A percentile compares a stretch with the other conserved stretches of the same genome.
Evolutionary conservation across 2,797 vertebrate genomes (phyloP).

Genomic region (Morus bassanus): DNA sequence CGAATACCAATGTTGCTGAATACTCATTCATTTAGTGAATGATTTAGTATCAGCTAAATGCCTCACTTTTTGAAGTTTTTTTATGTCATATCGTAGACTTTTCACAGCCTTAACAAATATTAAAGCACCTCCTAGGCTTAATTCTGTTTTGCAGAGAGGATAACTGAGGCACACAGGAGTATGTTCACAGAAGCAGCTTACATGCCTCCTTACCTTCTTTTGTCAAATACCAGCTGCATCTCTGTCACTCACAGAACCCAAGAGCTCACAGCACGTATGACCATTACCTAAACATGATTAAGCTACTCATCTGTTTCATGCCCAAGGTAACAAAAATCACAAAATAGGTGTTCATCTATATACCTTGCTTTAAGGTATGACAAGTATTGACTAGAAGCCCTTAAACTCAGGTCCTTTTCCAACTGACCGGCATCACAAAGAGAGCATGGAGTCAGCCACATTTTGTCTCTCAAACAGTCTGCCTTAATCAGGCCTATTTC

Average conservation of each 20-base stretch:
- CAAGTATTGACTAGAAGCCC: background rate
- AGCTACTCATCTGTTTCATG: background rate
- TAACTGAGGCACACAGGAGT: background rate
- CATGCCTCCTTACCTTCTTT: background rate
- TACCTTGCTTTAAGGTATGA: background rate
- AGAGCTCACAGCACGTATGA: background rate
- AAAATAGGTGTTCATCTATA: background rate
- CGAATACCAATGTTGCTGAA: background rate
- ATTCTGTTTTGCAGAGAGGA: background rate
- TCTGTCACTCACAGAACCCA: background rate
- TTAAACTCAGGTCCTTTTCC: background rate
- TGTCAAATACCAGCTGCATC: background rate
- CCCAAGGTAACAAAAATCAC: background rate
- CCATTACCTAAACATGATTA: background rate
- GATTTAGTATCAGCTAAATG: background rate
- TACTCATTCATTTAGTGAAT: background rate
- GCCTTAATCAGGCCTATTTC: background rate
- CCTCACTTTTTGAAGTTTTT: background rate
- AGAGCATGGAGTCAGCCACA: background rate
- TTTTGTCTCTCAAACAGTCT: background rate
- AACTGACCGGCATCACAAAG: background rate
- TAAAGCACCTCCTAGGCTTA: background rate
- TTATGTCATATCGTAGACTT: background rate
- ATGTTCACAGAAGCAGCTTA: background rate
- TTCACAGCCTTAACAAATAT: background rate